phyloP scores from a whole-genome alignment of 2,888 invertebrate genomes.

The Mactromeris polynyma region DNA sequence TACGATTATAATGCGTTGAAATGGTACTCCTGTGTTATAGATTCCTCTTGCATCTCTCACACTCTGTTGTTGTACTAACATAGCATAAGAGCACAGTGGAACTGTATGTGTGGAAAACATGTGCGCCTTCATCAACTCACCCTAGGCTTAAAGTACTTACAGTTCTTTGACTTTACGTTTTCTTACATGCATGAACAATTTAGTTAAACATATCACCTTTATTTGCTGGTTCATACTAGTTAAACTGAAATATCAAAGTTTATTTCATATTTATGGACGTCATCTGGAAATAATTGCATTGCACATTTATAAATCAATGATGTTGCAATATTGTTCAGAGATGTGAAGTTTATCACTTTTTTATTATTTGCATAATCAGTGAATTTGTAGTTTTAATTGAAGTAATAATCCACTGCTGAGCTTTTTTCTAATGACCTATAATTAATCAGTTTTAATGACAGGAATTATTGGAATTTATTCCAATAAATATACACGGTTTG shows the following conservation, averaged over 20 bases:
- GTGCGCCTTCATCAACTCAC: no score
- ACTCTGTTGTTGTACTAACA: no score
- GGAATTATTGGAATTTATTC: neutral
- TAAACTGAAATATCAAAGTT: neutral
- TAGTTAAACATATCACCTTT: neutral
- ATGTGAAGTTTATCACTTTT: neutral
- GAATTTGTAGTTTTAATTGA: neutral
- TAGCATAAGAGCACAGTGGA: no score
- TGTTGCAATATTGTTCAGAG: neutral
- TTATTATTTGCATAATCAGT: neutral
- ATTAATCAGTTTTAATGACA: no score
- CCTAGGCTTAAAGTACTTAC: no score
- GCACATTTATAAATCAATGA: slow-evolving; percentile 5
- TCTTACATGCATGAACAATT: no score
- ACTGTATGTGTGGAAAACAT: no score
- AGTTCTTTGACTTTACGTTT: no score
- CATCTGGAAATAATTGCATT: neutral
- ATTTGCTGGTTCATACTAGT: neutral
- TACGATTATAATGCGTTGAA: no score
- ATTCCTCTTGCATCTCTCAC: no score
- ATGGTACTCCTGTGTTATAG: no score
- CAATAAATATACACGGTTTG: neutral
- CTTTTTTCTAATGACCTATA: no score
- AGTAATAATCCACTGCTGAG: neutral
- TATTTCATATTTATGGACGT: neutral